phyloP scores from a whole-genome alignment of 2,797 vertebrate species.

The Esox masquinongy region DNA sequence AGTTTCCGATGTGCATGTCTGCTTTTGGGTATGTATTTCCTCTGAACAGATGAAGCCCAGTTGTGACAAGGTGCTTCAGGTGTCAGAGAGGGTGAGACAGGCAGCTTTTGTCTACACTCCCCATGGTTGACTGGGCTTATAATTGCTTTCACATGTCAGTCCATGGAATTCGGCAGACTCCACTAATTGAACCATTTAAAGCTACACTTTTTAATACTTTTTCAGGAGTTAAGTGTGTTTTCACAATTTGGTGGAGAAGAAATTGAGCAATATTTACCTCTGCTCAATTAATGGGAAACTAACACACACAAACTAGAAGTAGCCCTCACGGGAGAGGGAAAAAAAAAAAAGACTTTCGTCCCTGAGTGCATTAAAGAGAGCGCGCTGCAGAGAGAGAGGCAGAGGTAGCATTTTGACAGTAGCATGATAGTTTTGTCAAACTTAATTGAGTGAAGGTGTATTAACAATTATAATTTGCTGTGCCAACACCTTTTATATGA shows the following conservation, averaged over 20 bases:
- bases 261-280: not conserved
- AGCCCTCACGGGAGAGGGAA: constrained; percentile 18
- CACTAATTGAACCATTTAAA: constrained; percentile 44
- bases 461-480: constrained; percentile 65
- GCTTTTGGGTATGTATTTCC: not conserved
- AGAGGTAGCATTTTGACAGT: constrained; percentile 49
- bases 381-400: constrained; percentile 25
- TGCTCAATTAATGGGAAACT: not conserved
- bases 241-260: constrained; percentile 33
- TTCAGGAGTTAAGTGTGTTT: constrained; percentile 45
- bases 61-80: not conserved
- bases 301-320: constrained; percentile 17
- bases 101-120: constrained; percentile 7
- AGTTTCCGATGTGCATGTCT: not conserved
- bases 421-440: constrained; percentile 55
- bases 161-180: constrained; percentile 24
- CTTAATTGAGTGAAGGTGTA: constrained; percentile 60
- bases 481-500: constrained; percentile 60
- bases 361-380: constrained; percentile 27
- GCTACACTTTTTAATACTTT: constrained; percentile 22
- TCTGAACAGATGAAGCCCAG: not conserved
- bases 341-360: constrained; percentile 21
- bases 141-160: constrained; percentile 43
- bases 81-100: constrained; percentile 7
- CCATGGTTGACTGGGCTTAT: constrained; percentile 19